Evolutionary conservation across 2,888 invertebrate species (phyloP), one percentile per base, ranked within the genome.

Genomic region (Camponotus fellah): DNA sequence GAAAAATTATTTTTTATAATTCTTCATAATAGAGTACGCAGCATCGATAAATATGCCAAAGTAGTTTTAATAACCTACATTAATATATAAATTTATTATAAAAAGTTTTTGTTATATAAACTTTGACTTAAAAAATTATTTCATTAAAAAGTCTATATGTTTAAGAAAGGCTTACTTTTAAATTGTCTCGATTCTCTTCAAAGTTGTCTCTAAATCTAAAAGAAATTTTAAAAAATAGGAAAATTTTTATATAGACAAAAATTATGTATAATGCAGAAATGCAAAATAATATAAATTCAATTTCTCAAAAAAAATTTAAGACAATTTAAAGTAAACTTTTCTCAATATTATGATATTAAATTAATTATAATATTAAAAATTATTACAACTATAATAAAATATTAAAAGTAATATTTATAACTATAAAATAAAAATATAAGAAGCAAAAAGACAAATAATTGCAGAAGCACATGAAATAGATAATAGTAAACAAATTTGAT

Each of bases 51-150:
- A 56, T 87, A 82, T 2, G 82, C 81, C 62, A 77, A 17, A 32
- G 79, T 84, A 76, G 89, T 86, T 83, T 87, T 91, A 0, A 91
- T n/a, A 12, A 91, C 76, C 91, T 91, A 76, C 14, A 82, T n/a
- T 62, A 79, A 86, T 46, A 65, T 21, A 37, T 12, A 26, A 26
- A 85, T n/a, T 60, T 75, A 68, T 32, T 32, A 21, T 26, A 26
- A 26, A 26, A 26, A 26, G 26, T 26, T 26, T 26, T 26, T 1
- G 26, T 43, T 12, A 34, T 17, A 40, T 58, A 37, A 8, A 43
- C 6, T 34, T 14, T 40, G 2, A 12, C 6, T 74, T 0, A 43
- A 71, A 5, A 62, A 62, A 43, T 74, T 43, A 4, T 49, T 49
- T 26, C 2, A n/a, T 43, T 62, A 32, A 62, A 17, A 17, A 60